phyloP scores from a whole-genome alignment of 2,888 invertebrate genomes.

The Metacarcinus magister region DNA sequence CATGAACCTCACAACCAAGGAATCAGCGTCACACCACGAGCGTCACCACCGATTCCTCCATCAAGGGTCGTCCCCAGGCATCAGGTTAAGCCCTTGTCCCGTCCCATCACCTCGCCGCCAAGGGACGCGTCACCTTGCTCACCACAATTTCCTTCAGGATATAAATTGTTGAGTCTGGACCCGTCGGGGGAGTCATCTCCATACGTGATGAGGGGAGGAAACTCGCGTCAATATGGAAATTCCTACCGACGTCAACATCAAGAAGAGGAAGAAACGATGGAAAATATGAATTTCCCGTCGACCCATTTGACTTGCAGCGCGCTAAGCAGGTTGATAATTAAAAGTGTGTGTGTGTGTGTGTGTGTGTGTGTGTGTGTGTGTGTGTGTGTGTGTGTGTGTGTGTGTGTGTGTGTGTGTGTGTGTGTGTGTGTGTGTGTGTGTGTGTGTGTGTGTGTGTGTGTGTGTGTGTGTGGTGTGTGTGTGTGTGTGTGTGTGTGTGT shows the following conservation, averaged over 20 bases:
- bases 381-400: slow-evolving; percentile 32
- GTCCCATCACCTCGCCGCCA: not conserved
- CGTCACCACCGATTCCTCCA: not conserved
- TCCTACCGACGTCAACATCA: slow-evolving; percentile 58
- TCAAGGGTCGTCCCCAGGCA: too few relatives aligned
- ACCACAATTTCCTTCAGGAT: slow-evolving; percentile 64
- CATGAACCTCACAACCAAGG: too few relatives aligned
- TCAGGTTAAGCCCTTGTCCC: not conserved
- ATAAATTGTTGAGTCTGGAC: slow-evolving; percentile 67
- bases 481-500: too few relatives aligned
- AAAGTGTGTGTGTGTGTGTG: not conserved
- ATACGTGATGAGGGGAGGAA: slow-evolving; percentile 69
- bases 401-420: slow-evolving; percentile 38
- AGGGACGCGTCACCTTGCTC: slow-evolving; percentile 15
- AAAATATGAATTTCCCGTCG: slow-evolving; percentile 11
- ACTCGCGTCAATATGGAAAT: slow-evolving; percentile 70
- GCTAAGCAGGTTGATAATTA: not conserved
- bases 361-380: slow-evolving; percentile 46
- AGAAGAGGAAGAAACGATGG: not conserved
- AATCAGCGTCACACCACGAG: not conserved
- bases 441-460: slow-evolving; percentile 48
- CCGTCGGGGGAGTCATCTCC: slow-evolving; percentile 64
- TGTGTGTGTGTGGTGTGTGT: slow-evolving; percentile 26
- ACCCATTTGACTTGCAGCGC: not conserved
- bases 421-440: slow-evolving; percentile 29